Evolutionary conservation across 2,888 invertebrate species (phyloP).

Genomic region (Apamea anceps): DNA sequence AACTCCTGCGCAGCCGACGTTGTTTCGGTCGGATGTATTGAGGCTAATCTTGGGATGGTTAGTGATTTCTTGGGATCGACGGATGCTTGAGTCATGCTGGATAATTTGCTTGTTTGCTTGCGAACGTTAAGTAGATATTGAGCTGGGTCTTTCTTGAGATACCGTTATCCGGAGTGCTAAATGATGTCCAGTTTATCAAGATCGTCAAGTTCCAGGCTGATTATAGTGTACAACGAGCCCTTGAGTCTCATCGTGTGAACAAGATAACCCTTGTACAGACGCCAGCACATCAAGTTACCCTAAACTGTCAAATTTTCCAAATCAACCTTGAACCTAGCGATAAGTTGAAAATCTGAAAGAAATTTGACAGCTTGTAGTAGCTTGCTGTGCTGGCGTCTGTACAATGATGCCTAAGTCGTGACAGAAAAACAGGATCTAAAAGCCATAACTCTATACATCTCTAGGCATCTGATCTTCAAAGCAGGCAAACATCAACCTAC

Average conservation of each 20-base stretch:
- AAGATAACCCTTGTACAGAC: neutral
- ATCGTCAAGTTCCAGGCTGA: neutral
- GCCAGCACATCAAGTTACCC: too few species aligned
- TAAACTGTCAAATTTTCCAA: too few species aligned
- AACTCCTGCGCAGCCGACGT: constrained; percentile 79
- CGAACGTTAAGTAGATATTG: constrained; percentile 29
- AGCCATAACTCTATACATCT: too few species aligned
- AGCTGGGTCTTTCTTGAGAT: neutral
- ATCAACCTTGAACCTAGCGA: too few species aligned
- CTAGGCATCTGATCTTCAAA: too few species aligned
- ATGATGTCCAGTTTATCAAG: constrained; percentile 1
- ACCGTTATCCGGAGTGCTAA: neutral
- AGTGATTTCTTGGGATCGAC: constrained; percentile 65
- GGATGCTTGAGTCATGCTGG: constrained; percentile 57
- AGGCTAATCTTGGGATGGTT: constrained; percentile 78
- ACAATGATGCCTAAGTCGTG: neutral
- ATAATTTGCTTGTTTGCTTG: constrained; percentile 43
- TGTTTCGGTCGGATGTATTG: constrained; percentile 84
- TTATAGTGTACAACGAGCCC: neutral
- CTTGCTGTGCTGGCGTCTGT: too few species aligned
- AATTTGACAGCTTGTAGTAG: too few species aligned
- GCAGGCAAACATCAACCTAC: too few species aligned
- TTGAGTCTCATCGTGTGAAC: neutral
- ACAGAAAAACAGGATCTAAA: neutral
- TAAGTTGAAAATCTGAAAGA: too few species aligned